Evolutionary conservation across 2,113 vertebrate species (phyloP), one percentile per base, ranked within the genome.

Genomic region (Anarrhichthys ocellatus): DNA sequence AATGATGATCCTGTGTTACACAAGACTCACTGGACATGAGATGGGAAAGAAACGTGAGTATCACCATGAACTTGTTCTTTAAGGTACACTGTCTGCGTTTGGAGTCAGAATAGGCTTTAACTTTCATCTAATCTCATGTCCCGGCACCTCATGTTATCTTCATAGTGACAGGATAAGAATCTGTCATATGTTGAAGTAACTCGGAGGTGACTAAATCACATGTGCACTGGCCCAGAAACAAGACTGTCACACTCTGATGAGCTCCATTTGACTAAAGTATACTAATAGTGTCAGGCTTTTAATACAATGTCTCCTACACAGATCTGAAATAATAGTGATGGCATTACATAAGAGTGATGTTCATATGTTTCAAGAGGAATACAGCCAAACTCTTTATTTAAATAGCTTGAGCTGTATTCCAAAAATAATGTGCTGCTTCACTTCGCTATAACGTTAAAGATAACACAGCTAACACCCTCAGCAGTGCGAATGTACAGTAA

Each of bases 211-310:
- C 74, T 83, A 54, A 83, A 74, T 87, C 76, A 83, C n/a, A 75
- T 59, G 65, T 78, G 73, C 69, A 56, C 38, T 77, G 65, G 76
- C 56, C 71, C 67, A 58, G 66, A 78, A 72, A 77, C 59, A 93
- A 94, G 92, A 84, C 92, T 95, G 95, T 95, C 95, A 95, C 93
- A 73, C 77, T 83, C 58, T 76, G 67, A 85, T 82, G 83, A 83
- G 54, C 48, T 58, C 58, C 59, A 77, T 80, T 80, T 80, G 87
- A 89, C 83, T 84, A 52, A 78, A 85, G 54, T 36, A 29, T 61
- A 44, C 46, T 74, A 73, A 74, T 50, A 52, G 44, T 73, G 70
- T 79, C 52, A 42, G 11, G 34, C 63, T 82, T 82, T 65, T 76
- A 81, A 77, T 78, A 68, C 68, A 79, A 34, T 22, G 59, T 81